phyloP scores from a whole-genome alignment of 2,888 invertebrate genomes.

The Melanostoma scalare region DNA sequence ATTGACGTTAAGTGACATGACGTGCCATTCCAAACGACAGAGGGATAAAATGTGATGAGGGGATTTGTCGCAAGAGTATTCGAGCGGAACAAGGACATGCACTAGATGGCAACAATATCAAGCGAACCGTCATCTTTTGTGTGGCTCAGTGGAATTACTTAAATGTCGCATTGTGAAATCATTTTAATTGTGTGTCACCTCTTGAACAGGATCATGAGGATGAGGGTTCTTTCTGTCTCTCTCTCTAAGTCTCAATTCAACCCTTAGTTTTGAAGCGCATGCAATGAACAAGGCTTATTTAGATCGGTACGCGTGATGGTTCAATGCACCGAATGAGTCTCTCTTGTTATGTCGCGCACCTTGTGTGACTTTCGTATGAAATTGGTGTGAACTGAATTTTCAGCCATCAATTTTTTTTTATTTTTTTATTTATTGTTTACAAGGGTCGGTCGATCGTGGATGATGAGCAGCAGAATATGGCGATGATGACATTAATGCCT shows the following conservation, averaged over 20 bases:
- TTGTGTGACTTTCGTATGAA: constrained; percentile 57
- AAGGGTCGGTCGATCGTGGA: neutral
- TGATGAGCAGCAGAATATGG: constrained; percentile 37
- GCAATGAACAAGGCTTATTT: constrained; percentile 66
- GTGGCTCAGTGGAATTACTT: constrained; percentile 64
- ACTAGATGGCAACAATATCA: constrained; percentile 70
- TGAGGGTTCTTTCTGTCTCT: constrained; percentile 40
- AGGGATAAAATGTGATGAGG: constrained; percentile 57
- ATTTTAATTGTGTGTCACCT: constrained; percentile 71
- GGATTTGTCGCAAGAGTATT: constrained; percentile 65
- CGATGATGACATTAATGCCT: constrained; percentile 68
- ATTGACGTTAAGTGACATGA: constrained; percentile 72
- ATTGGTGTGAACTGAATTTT: constrained; percentile 71
- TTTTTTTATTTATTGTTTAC: constrained; percentile 3
- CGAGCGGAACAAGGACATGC: constrained; percentile 50
- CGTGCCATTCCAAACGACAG: constrained; percentile 62
- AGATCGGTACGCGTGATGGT: constrained; percentile 54
- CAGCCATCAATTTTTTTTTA: constrained; percentile 33
- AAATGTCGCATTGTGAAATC: constrained; percentile 71
- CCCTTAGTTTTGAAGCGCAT: constrained; percentile 2
- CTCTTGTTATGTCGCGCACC: constrained; percentile 37
- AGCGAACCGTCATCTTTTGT: constrained; percentile 52
- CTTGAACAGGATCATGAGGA: constrained; percentile 64
- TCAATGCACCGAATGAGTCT: constrained; percentile 42
- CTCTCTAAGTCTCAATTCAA: neutral